Evolutionary conservation across 2,113 vertebrate genomes (phyloP), one percentile per base, ranked within the genome.

Genomic region (Cepphus grylle): DNA sequence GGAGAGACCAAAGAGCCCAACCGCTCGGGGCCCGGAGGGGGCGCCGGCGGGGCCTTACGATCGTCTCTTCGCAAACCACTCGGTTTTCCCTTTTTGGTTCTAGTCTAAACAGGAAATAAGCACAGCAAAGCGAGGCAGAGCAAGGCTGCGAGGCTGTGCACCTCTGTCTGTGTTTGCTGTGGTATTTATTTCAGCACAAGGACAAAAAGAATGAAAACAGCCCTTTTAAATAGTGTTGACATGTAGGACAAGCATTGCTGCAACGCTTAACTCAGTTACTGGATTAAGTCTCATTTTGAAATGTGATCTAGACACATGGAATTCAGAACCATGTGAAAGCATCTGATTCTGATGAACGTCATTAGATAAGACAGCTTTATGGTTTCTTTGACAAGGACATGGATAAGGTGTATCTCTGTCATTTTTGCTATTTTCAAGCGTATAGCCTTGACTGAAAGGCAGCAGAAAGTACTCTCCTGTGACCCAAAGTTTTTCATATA

Each of bases 131-230:
- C 42, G 5, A 15, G 9, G 34, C 22, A 9, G 0, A 16, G 52
- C 30, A 29, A 30, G n/a, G 3, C 8, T 13, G 7, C 12, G 4
- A 8, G 15, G 40, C 55, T 16, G 1, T 7, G 18, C 15, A 3
- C 20, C 67, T 13, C 27, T 52, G 21, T 11, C 32, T 25, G 0
- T 8, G 4, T 21, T 36, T 59, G 23, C 21, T 13, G 36, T 15
- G 36, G 3, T 61, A 21, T 5, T 80, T 84, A 16, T 36, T 50
- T 67, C 65, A 49, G n/a, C 23, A 36, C 17, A 49, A 40, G 43
- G 30, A 29, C 25, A n/a, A 55, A 53, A 30, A 3, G 8, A 61
- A 50, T 13, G 26, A 47, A 86, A 81, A 32, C 20, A 61, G 13
- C 15, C 15, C 19, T 19, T 19, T n/a, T 27, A 65, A 49, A 23